Percentiles rank a stretch among this genome's conserved stretches.
These are phyloP conservation scores for Lontra canadensis DNA, from an alignment of 2,113 vertebrate species.

Conservation along the genomic window DNA sequence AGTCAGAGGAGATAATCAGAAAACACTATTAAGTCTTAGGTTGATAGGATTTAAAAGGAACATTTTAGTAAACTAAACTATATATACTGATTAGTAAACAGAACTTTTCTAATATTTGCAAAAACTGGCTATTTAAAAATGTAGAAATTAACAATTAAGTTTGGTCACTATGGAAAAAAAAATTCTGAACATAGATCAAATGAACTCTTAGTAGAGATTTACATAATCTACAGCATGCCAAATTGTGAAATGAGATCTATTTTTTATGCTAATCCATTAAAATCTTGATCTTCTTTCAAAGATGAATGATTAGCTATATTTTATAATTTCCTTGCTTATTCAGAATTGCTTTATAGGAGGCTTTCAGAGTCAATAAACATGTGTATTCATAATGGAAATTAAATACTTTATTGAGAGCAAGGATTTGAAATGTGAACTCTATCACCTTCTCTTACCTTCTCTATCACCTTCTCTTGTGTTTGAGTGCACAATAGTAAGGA, in stretches of 20 bases:
- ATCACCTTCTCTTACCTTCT: background rate
- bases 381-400: slow-evolving; percentile 41
- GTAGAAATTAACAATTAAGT: background rate
- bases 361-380: background rate
- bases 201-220: slow-evolving; percentile 51
- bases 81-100: background rate
- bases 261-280: slow-evolving; percentile 61
- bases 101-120: background rate
- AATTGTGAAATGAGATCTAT: slow-evolving; percentile 56
- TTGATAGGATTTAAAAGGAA: background rate
- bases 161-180: background rate
- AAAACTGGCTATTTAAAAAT: background rate
- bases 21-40: background rate
- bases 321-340: slow-evolving; percentile 59
- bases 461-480: background rate
- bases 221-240: slow-evolving; percentile 38
- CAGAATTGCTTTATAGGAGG: slow-evolving; percentile 44
- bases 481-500: background rate
- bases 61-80: background rate
- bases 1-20: background rate
- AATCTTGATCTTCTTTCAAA: slow-evolving; percentile 49
- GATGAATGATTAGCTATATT: slow-evolving; percentile 48
- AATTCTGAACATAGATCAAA: slow-evolving; percentile 40
- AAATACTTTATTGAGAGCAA: background rate
- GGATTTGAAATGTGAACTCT: slow-evolving; percentile 23